These are phyloP conservation scores for Andrena camellia DNA, from an alignment of 2,888 invertebrate species.

Conservation along the genomic window DNA sequence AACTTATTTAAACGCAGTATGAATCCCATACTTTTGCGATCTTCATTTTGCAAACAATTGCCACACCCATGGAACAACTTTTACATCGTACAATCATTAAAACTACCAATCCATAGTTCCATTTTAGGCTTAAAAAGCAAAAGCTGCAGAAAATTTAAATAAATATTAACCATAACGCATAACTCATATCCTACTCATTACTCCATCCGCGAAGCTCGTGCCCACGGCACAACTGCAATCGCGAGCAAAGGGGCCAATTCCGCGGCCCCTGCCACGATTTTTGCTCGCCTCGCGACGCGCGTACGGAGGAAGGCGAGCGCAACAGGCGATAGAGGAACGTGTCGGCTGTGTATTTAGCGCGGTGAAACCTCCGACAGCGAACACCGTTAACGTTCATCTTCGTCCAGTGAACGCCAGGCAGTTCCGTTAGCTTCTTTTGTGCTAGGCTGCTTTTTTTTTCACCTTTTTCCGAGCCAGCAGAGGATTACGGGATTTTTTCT, in stretches of 20 bases:
- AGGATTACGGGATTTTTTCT: slow-evolving; percentile 1
- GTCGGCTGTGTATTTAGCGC: slow-evolving; percentile 53
- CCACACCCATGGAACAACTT: too few species aligned
- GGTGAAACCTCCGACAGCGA: slow-evolving; percentile 48
- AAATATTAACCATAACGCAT: background rate
- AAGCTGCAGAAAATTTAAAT: too few species aligned
- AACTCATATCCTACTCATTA: too few species aligned
- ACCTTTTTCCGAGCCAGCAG: background rate
- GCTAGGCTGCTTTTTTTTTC: slow-evolving; percentile 15
- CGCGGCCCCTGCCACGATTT: background rate
- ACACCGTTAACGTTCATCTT: slow-evolving; percentile 55
- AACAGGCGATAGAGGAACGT: slow-evolving; percentile 34
- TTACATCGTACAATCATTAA: too few species aligned
- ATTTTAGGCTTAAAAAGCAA: too few species aligned
- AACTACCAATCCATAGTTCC: too few species aligned
- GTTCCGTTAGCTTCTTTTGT: slow-evolving; percentile 56
- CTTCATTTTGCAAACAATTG: too few species aligned
- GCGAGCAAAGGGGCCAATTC: background rate
- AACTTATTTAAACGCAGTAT: too few species aligned
- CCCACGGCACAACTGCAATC: too few species aligned
- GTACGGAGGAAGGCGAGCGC: slow-evolving; percentile 31
- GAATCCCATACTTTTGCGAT: too few species aligned
- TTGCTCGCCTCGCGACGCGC: background rate
- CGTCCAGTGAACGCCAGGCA: slow-evolving; percentile 32
- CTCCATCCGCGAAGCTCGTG: too few species aligned